Evolutionary conservation across 2,113 vertebrate genomes (phyloP).

Genomic region (Himantopus leucocephalus): DNA sequence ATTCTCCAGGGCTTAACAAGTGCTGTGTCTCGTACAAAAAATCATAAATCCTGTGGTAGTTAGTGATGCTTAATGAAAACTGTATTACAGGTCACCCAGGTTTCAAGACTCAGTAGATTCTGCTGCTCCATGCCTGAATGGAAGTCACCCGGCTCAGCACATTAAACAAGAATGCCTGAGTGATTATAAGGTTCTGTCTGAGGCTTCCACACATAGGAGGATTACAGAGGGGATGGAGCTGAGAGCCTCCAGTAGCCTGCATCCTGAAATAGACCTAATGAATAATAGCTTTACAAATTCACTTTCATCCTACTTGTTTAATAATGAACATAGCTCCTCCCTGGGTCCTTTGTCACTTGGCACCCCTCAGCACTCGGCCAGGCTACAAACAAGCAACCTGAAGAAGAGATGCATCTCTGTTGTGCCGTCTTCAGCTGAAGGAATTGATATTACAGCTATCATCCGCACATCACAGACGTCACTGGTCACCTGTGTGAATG

Average conservation of each 20-base stretch:
- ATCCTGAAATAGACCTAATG: slow-evolving; percentile 69
- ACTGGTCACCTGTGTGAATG: slow-evolving; percentile 87
- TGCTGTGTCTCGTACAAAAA: not conserved
- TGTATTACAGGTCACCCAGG: slow-evolving; percentile 78
- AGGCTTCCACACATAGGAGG: slow-evolving; percentile 64
- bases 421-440: slow-evolving; percentile 74
- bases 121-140: slow-evolving; percentile 72
- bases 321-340: slow-evolving; percentile 88
- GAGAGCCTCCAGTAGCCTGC: slow-evolving; percentile 60
- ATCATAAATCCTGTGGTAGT: not conserved
- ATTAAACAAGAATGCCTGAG: slow-evolving; percentile 90
- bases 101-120: slow-evolving; percentile 73
- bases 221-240: slow-evolving; percentile 71
- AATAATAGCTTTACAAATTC: slow-evolving; percentile 77
- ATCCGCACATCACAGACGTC: slow-evolving; percentile 89
- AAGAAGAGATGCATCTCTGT: slow-evolving; percentile 83
- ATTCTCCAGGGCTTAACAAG: not conserved
- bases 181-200: slow-evolving; percentile 78
- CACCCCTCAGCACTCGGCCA: slow-evolving; percentile 83
- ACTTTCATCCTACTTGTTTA: slow-evolving; percentile 84
- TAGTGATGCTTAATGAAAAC: slow-evolving; percentile 27
- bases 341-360: slow-evolving; percentile 81
- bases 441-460: slow-evolving; percentile 84
- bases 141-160: slow-evolving; percentile 74
- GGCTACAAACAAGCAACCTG: slow-evolving; percentile 80